phyloP scores from a whole-genome alignment of 2,797 vertebrate genomes.

The Thamnophis elegans region DNA sequence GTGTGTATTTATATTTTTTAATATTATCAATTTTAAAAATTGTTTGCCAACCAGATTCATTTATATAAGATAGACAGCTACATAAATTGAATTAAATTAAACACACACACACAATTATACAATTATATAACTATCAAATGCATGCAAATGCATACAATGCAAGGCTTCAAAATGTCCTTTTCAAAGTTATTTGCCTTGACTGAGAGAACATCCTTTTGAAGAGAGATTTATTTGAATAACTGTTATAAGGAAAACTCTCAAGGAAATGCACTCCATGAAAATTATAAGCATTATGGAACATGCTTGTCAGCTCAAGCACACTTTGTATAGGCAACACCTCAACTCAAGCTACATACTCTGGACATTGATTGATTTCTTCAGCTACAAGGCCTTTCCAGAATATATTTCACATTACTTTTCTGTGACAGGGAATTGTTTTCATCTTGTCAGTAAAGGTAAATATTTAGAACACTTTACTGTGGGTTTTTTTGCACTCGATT shows the following conservation, averaged over 20 bases:
- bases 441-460: constrained; percentile 17
- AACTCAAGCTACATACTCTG: background rate
- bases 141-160: no score
- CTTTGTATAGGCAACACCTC: constrained; percentile 16
- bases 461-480: constrained; percentile 22
- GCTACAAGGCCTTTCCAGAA: background rate
- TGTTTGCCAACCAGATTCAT: background rate
- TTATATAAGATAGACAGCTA: background rate
- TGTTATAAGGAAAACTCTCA: constrained; percentile 10
- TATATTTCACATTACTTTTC: constrained; percentile 22
- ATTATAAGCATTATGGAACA: constrained; percentile 22
- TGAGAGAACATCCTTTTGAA: background rate
- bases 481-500: constrained; percentile 5
- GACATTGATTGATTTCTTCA: constrained; percentile 22
- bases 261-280: background rate
- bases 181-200: background rate
- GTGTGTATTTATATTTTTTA: background rate
- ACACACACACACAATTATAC: no score
- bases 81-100: background rate
- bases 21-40: background rate
- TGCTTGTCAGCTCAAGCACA: constrained; percentile 19
- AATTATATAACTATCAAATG: no score
- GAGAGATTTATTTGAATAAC: background rate
- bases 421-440: constrained; percentile 18
- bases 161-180: background rate